Evolutionary conservation across 1,140 invertebrate species (phyloP).

Genomic region (Lamellibrachia luymesi): DNA sequence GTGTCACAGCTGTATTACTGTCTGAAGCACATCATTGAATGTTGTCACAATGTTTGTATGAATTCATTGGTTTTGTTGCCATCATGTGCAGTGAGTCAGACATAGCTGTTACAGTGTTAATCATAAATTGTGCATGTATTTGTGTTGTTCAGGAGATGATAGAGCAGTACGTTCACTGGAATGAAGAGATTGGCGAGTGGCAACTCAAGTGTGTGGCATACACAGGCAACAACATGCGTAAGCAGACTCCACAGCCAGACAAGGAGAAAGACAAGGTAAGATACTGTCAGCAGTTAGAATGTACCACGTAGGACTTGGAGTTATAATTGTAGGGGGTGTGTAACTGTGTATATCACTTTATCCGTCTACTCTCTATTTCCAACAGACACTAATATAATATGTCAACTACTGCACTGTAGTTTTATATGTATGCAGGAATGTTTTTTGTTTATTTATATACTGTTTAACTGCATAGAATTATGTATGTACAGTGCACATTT

Average conservation of each 20-base stretch:
- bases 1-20: no score
- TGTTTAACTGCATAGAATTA: no score
- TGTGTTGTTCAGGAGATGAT: constrained; percentile 73
- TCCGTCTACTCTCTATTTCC: no score
- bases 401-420: constrained; percentile 25
- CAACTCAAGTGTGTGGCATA: constrained; percentile 97
- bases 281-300: background rate
- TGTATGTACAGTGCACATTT: no score
- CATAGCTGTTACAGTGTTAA: background rate
- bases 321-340: no score
- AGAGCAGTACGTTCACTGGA: constrained; percentile 91
- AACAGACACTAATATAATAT: constrained; percentile 17
- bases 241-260: constrained; percentile 50
- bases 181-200: constrained; percentile 98
- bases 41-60: no score
- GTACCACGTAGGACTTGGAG: background rate
- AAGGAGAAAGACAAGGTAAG: constrained; percentile 51
- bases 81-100: background rate
- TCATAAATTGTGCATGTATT: background rate
- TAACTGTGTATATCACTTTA: no score
- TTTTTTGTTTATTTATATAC: no score
- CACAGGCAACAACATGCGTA: constrained; percentile 97
- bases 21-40: no score
- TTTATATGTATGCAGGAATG: no score
- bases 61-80: no score